phyloP scores from a whole-genome alignment of 2,888 invertebrate genomes.

The Crossocerus cetratus region DNA sequence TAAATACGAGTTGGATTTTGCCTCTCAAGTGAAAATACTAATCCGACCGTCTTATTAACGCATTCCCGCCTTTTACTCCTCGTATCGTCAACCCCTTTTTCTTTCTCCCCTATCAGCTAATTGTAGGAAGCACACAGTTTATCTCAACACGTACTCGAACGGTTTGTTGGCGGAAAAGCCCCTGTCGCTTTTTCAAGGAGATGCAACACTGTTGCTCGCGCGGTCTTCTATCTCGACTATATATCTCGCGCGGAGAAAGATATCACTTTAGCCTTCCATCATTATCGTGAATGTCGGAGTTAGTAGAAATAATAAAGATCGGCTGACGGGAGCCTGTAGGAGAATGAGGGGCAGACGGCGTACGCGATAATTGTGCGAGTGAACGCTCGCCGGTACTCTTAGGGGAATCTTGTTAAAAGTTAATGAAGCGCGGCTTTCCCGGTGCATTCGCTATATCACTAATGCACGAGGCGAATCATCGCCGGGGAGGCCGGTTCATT shows the following conservation, averaged over 20 bases:
- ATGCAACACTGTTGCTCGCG: not conserved
- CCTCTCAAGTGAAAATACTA: no score
- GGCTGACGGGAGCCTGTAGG: no score
- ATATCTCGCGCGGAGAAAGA: no score
- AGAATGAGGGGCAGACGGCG: not conserved
- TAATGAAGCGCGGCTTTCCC: slow-evolving; percentile 16
- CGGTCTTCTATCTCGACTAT: no score
- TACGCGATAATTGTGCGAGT: not conserved
- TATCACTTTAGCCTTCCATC: not conserved
- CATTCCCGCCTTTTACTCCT: no score
- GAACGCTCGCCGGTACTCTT: not conserved
- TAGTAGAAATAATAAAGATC: slow-evolving; percentile 1
- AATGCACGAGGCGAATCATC: slow-evolving; percentile 19
- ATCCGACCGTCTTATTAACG: no score
- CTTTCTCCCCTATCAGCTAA: no score
- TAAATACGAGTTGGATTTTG: no score
- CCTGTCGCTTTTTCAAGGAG: not conserved
- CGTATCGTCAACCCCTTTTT: no score
- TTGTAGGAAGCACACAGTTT: no score
- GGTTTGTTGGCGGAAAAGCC: not conserved
- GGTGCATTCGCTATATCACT: slow-evolving; percentile 17
- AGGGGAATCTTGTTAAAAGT: slow-evolving; percentile 13
- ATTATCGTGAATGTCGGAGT: not conserved
- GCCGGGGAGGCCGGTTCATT: slow-evolving; percentile 2
- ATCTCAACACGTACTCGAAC: not conserved